Conservation (phyloP, 2,797 vertebrate genomes). For the Pseudotriccus pelzelni region DNA sequence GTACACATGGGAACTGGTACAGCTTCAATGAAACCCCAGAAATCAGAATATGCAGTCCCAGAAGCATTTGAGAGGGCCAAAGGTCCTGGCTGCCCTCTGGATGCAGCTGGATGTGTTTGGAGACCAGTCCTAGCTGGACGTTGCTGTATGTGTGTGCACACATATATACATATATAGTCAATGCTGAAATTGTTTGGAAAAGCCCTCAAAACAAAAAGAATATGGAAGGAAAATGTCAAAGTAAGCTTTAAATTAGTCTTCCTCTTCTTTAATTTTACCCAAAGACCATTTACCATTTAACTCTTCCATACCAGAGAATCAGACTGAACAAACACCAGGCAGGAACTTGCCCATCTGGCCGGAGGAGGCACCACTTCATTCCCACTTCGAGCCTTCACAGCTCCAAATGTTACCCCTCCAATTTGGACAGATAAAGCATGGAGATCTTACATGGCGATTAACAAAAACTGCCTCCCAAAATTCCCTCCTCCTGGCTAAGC, state of each 20-base stretch:
- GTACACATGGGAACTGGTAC: rapidly evolving
- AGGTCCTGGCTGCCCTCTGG: background rate
- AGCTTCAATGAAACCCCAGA: background rate
- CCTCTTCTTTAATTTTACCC: background rate
- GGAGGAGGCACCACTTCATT: background rate
- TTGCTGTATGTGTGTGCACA: background rate
- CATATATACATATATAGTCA: rapidly evolving
- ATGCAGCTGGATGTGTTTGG: background rate
- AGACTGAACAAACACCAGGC: background rate
- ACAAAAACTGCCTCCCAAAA: background rate
- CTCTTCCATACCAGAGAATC: background rate
- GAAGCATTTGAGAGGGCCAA: background rate
- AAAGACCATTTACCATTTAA: background rate
- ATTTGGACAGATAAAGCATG: background rate
- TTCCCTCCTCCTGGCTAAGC: background rate
- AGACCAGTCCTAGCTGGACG: background rate
- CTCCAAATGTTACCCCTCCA: no score
- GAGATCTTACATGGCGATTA: background rate
- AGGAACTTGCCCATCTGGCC: background rate
- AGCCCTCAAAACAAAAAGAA: background rate
- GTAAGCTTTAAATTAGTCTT: background rate
- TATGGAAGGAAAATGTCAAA: background rate
- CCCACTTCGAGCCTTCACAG: background rate
- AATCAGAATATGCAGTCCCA: background rate
- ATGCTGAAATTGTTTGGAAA: background rate